Conservation (phyloP, 2,113 vertebrate genomes). For the Anolis carolinensis region DNA sequence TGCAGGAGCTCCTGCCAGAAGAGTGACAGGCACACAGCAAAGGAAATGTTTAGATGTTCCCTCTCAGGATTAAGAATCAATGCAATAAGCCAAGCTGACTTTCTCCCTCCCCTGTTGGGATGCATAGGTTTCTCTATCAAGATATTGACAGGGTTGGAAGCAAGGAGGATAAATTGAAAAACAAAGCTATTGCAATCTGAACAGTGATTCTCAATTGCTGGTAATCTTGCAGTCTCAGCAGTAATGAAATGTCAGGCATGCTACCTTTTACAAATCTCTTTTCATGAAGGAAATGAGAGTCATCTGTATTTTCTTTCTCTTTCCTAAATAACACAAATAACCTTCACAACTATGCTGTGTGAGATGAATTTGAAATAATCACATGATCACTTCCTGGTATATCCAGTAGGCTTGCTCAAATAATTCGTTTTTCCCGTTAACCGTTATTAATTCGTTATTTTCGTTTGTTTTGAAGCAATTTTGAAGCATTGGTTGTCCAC, state of each 20-base stretch:
- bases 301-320: background rate
- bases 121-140: background rate
- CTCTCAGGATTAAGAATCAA: background rate
- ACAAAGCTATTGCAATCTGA: background rate
- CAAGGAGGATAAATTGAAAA: background rate
- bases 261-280: background rate
- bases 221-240: background rate
- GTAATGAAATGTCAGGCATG: background rate
- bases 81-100: background rate
- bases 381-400: background rate
- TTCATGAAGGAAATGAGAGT: background rate
- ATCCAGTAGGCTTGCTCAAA: no score
- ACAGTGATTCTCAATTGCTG: conserved; percentile 1
- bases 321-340: background rate
- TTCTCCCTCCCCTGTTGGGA: no score
- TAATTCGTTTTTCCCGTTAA: no score
- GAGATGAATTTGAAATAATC: background rate
- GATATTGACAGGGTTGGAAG: background rate
- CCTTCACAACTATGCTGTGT: background rate
- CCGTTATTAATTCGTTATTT: no score
- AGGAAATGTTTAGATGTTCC: background rate
- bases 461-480: no score
- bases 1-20: background rate
- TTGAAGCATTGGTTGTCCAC: no score
- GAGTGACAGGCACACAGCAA: background rate